A percentile compares a stretch with the other conserved stretches of the same genome.
phyloP scores from a whole-genome alignment of 2,113 vertebrate genomes.

The Carassius carassius region DNA sequence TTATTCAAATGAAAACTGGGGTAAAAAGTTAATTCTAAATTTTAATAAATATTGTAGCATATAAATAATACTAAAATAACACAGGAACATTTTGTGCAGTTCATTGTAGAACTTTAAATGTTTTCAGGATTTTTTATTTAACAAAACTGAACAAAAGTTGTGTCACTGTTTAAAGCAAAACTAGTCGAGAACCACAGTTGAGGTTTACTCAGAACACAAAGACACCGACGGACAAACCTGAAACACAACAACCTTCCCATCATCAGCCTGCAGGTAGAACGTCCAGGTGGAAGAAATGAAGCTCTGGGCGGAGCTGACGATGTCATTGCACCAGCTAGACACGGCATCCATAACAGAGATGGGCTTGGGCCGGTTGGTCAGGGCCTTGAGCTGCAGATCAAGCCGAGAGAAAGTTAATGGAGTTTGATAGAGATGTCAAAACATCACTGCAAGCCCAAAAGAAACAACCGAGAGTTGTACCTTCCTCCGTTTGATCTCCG shows the following conservation, averaged over 20 bases:
- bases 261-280: slow-evolving; percentile 94
- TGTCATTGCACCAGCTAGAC: slow-evolving; percentile 91
- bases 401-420: not conserved
- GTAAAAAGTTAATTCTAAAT: too few relatives aligned
- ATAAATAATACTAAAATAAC: too few relatives aligned
- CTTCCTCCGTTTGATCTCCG: slow-evolving; percentile 84
- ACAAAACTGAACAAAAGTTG: not conserved
- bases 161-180: not conserved
- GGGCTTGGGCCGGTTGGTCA: slow-evolving; percentile 72
- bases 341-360: slow-evolving; percentile 84
- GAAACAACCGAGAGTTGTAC: slow-evolving; percentile 60
- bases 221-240: slow-evolving; percentile 77
- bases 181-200: not conserved
- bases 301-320: slow-evolving; percentile 93
- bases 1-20: too few relatives aligned
- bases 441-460: not conserved
- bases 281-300: slow-evolving; percentile 98
- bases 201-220: not conserved
- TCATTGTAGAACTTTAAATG: too few relatives aligned
- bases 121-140: not conserved
- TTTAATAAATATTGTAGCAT: not conserved
- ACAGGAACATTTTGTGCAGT: too few relatives aligned
- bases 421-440: slow-evolving; percentile 16
- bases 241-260: slow-evolving; percentile 93
- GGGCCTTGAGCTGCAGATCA: slow-evolving; percentile 70